phyloP scores from a whole-genome alignment of 1,140 invertebrate species.

The Orchestia grillus region DNA sequence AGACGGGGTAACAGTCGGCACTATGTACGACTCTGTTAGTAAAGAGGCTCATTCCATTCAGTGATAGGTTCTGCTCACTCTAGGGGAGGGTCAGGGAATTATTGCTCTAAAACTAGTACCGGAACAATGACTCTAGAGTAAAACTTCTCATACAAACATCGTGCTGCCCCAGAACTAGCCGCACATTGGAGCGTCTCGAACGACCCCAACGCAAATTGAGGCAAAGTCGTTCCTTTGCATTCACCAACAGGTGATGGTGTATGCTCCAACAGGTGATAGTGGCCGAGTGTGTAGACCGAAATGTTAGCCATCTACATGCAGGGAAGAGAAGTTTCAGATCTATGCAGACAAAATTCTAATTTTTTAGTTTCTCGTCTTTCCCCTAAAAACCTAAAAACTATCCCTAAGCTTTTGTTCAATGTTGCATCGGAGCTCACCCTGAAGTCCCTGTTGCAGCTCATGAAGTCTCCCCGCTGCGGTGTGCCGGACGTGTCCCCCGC shows the following conservation, averaged over 20 bases:
- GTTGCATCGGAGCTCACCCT: not conserved
- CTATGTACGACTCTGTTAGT: too few relatives aligned
- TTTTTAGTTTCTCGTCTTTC: too few relatives aligned
- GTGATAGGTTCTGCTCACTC: not conserved
- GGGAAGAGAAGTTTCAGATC: too few relatives aligned
- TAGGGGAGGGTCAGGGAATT: not conserved
- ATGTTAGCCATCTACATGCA: too few relatives aligned
- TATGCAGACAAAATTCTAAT: too few relatives aligned
- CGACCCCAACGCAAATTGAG: too few relatives aligned
- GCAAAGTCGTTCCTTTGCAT: too few relatives aligned
- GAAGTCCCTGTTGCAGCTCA: conserved; percentile 58
- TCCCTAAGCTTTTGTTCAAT: not conserved
- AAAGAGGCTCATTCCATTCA: not conserved
- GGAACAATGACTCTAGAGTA: not conserved
- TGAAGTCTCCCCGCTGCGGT: conserved; percentile 83
- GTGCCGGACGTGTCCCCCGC: conserved; percentile 58
- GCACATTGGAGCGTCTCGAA: not conserved
- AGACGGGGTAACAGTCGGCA: too few relatives aligned
- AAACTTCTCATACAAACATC: not conserved
- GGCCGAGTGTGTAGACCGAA: too few relatives aligned
- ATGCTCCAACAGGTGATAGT: too few relatives aligned
- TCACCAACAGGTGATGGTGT: too few relatives aligned
- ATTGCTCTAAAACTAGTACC: not conserved
- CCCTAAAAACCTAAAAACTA: too few relatives aligned
- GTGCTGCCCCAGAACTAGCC: not conserved